Conservation (phyloP, 2,797 vertebrate species). For the Brachyalestes nurse region DNA sequence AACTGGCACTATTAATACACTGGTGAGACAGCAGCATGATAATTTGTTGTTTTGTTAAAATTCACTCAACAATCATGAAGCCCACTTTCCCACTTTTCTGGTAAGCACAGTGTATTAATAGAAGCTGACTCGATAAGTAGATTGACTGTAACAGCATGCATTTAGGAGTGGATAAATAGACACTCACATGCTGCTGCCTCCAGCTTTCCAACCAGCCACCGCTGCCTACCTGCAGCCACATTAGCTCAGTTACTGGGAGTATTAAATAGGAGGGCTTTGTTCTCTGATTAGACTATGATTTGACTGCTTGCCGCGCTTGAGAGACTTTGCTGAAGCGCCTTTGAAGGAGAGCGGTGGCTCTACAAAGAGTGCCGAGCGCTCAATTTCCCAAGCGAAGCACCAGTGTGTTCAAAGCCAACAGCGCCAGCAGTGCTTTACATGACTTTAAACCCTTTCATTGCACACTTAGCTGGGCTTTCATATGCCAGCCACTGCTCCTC, state of each 20-base stretch:
- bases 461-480: slow-evolving; percentile 55
- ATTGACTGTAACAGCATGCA: not conserved
- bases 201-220: not conserved
- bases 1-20: too few species aligned
- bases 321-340: slow-evolving; percentile 26
- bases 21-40: not conserved
- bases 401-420: slow-evolving; percentile 56
- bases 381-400: slow-evolving; percentile 26
- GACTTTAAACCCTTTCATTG: slow-evolving; percentile 62
- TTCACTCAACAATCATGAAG: not conserved
- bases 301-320: slow-evolving; percentile 28
- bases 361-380: slow-evolving; percentile 38
- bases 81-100: not conserved
- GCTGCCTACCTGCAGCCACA: slow-evolving; percentile 2
- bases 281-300: slow-evolving; percentile 83
- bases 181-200: not conserved
- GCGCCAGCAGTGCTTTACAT: slow-evolving; percentile 65
- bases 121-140: not conserved
- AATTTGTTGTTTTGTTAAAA: not conserved
- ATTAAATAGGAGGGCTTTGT: slow-evolving; percentile 79
- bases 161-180: not conserved
- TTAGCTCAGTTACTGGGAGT: slow-evolving; percentile 65
- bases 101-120: not conserved
- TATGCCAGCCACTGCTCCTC: slow-evolving; percentile 67
- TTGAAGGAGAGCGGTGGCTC: slow-evolving; percentile 29